A percentile compares a stretch with the other conserved stretches of the same genome.
These are phyloP conservation scores for Lepus oiostolus DNA, from an alignment of 2,797 vertebrate genomes.

Conservation along the genomic window DNA sequence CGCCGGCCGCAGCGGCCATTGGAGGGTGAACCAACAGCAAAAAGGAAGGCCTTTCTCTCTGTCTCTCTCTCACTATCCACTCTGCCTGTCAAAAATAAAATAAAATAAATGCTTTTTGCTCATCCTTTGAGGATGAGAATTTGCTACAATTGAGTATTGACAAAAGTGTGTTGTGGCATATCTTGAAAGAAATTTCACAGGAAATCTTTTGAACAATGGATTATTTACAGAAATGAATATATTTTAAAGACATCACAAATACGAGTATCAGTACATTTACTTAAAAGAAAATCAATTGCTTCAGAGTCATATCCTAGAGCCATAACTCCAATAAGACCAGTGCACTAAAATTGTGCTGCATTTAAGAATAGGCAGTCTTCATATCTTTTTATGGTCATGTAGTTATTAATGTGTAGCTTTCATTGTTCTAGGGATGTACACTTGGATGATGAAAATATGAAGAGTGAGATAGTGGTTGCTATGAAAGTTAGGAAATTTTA, in stretches of 20 bases:
- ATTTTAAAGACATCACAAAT: neutral
- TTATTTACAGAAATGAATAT: neutral
- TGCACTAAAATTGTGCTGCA: neutral
- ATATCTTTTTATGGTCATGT: neutral
- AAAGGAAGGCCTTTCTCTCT: too few relatives aligned
- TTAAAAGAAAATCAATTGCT: constrained; percentile 48
- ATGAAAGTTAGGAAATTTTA: neutral
- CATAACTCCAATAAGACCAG: neutral
- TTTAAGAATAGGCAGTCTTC: neutral
- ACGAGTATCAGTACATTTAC: neutral
- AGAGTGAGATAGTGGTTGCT: neutral
- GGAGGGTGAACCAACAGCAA: too few relatives aligned
- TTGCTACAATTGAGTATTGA: neutral
- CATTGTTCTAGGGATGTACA: neutral
- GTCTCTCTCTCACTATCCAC: too few relatives aligned
- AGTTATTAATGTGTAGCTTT: neutral
- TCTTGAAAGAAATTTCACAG: constrained; percentile 1
- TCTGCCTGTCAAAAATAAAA: too few relatives aligned
- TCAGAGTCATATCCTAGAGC: neutral
- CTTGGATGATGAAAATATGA: neutral
- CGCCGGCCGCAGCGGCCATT: too few relatives aligned
- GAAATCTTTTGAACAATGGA: neutral
- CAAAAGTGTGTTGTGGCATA: neutral
- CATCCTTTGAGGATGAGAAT: neutral
- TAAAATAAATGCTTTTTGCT: neutral